Base-by-base conservation (phyloP, 1,140 invertebrate genomes). In the Micrasema minimum region DNA sequence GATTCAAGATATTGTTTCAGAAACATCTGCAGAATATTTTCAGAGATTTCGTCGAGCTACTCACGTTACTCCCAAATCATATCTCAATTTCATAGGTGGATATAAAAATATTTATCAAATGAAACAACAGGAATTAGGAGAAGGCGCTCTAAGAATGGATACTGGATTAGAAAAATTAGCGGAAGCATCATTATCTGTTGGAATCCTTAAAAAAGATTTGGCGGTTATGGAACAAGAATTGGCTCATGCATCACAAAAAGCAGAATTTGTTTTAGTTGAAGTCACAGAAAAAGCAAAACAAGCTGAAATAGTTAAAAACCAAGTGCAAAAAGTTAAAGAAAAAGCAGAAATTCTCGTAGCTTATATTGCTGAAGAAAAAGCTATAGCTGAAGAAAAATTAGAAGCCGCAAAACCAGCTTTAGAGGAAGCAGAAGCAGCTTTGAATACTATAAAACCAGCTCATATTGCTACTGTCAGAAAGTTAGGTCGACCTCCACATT, bases 41-140 rank as follows among this genome's bases (percentile, higher is more conserved):
- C 94, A 96, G 85, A 88, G 96, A 88, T 97, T 96, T 78, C 89
- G 96, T 23, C 87, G 96, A 74, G 92, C 96, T 0, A 96, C 96
- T 55, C 96, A 98, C 82, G 97, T 98, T 4, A 99, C 97, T 16
- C 96, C 96, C 7, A 98, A 98, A 83, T 98, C 96, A 0, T 99
- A 98, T 81, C 82, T 99, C 12, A 97, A 96, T 77, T 98, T 99
- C 81, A 94, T 99, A 66, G 92, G 91, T 57, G 95, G 95, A 20
- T 99, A 98, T 79, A 98, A 98, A 85, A 93, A 91, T 59, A 94
- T 98, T 72, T 98, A 99, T 80, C 88, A 90, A 70, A 87, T 91
- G 80, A 96, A 97, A 84, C 90, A 92, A 79, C 89, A 91, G 77
- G 95, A 97, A 82, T 86, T 98, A 43, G 93, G 92, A 2, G 93